Conservation (phyloP, 1,140 invertebrate genomes). For the Lineus longissimus region DNA sequence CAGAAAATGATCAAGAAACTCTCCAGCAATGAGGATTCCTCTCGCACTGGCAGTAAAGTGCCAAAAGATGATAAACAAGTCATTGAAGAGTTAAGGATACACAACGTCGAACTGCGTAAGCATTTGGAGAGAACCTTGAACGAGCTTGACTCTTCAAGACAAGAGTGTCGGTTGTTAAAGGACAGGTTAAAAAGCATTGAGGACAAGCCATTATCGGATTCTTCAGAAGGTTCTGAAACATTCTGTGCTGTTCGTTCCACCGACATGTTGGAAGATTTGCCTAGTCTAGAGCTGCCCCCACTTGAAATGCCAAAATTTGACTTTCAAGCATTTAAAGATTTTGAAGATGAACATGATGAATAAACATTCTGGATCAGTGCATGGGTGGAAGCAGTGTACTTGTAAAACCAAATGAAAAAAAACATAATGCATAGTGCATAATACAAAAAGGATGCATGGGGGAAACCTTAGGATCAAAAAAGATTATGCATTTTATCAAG, state of each 20-base stretch:
- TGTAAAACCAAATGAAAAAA: too few species aligned
- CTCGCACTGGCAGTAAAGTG: slow-evolving; percentile 7
- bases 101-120: slow-evolving; percentile 25
- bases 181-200: background rate
- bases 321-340: slow-evolving; percentile 18
- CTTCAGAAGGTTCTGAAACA: background rate
- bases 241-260: background rate
- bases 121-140: slow-evolving; percentile 21
- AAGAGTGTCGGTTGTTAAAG: background rate
- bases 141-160: slow-evolving; percentile 10
- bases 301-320: slow-evolving; percentile 29
- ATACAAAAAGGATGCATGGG: too few species aligned
- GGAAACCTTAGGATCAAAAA: too few species aligned
- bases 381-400: too few species aligned
- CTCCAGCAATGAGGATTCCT: background rate
- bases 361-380: too few species aligned
- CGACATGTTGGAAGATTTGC: background rate
- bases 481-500: too few species aligned
- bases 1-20: slow-evolving; percentile 1
- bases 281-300: slow-evolving; percentile 25
- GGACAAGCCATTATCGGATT: background rate
- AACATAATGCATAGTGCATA: too few species aligned
- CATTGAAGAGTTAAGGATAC: slow-evolving; percentile 23
- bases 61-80: slow-evolving; percentile 25
- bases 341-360: too few species aligned